These are phyloP conservation scores for Tipula helvola DNA, from an alignment of 2,888 invertebrate species.

Conservation along the genomic window DNA sequence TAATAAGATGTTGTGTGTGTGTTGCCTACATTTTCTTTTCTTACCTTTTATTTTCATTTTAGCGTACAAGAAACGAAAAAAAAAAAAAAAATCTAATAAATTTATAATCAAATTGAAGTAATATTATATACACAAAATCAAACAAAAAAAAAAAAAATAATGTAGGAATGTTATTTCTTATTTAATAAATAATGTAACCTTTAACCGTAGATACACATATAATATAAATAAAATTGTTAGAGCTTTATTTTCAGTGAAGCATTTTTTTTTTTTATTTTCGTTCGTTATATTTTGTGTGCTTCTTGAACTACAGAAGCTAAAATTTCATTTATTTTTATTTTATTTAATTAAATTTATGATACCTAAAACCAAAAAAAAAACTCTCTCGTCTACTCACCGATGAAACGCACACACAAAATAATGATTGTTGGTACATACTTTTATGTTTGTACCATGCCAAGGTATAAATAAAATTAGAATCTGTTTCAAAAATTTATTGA, in stretches of 20 bases:
- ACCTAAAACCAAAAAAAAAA: not conserved
- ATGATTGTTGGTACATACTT: not conserved
- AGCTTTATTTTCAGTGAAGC: not conserved
- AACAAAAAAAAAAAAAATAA: not conserved
- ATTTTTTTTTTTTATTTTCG: not conserved
- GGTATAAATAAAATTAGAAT: not conserved
- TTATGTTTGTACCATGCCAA: not conserved
- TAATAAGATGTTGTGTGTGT: not conserved
- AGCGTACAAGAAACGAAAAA: not conserved
- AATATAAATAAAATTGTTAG: not conserved
- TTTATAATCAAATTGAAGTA: constrained; percentile 4
- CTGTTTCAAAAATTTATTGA: not conserved
- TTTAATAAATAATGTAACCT: constrained; percentile 4
- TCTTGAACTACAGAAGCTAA: not conserved
- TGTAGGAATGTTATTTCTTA: not conserved
- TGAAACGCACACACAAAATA: not conserved
- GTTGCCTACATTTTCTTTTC: not conserved
- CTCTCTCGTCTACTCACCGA: not conserved
- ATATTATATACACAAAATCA: not conserved
- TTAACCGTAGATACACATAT: not conserved
- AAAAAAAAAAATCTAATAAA: not conserved
- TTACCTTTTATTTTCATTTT: not conserved
- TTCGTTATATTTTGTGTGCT: not conserved
- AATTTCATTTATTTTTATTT: not conserved
- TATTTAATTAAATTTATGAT: not conserved